Evolutionary conservation across 2,888 invertebrate genomes (phyloP).

Genomic region (Apotomis turbidana): DNA sequence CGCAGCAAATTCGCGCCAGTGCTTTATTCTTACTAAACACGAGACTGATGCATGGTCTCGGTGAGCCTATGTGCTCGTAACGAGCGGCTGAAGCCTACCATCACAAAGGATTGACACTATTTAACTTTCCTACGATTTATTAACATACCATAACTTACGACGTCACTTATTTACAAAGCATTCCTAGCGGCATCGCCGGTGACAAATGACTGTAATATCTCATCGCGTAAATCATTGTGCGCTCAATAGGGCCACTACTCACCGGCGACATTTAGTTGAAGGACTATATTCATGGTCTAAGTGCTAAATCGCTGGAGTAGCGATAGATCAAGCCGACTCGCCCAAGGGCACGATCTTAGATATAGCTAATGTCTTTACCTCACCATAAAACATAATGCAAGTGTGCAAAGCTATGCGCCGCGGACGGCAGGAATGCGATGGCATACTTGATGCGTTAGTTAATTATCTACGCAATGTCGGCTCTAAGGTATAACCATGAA

Average conservation of each 20-base stretch:
- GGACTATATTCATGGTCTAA: conserved; percentile 43
- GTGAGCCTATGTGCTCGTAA: background rate
- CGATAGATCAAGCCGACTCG: conserved; percentile 43
- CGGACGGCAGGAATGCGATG: conserved; percentile 35
- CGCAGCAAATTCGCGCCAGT: too few species aligned
- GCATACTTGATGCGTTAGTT: conserved; percentile 33
- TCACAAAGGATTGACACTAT: conserved; percentile 23
- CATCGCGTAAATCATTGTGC: conserved; percentile 15
- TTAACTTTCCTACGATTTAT: conserved; percentile 17
- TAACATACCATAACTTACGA: conserved; percentile 14
- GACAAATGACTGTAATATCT: conserved; percentile 33
- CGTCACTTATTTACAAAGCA: conserved; percentile 9
- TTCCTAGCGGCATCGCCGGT: conserved; percentile 17
- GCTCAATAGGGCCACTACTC: conserved; percentile 30
- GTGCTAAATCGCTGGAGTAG: conserved; percentile 46
- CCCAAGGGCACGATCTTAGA: conserved; percentile 51
- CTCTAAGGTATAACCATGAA: background rate
- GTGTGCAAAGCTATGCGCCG: conserved; percentile 11
- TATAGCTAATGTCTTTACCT: conserved; percentile 48
- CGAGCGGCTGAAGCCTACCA: conserved; percentile 1
- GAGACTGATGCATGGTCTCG: background rate
- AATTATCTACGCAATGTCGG: conserved; percentile 12
- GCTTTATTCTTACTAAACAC: too few species aligned
- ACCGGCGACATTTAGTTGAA: conserved; percentile 17
- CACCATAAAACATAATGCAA: conserved; percentile 35